Base-by-base conservation (phyloP, 64 coral and sea anemone species). In the Orbicella faveolata region DNA sequence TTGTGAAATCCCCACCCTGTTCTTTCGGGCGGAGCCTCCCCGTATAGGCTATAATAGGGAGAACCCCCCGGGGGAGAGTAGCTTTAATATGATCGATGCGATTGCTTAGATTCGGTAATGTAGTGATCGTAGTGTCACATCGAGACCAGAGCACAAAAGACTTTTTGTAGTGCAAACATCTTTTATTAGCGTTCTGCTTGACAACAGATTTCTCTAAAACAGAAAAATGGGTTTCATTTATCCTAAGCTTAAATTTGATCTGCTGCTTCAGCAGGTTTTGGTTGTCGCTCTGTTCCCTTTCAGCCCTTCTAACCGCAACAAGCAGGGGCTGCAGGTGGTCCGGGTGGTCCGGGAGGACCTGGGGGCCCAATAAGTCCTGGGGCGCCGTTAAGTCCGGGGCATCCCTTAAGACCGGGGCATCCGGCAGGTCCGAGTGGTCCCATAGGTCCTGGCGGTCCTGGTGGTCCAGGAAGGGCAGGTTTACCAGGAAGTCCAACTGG, bases 261-360 rank as follows among this genome's bases (percentile, higher is more conserved):
- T 74, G 14, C 23, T 64, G 37, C 34, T 51, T 57, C 76, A 53
- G 15, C 77, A 75, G 85, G 34, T 77, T 30, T 30, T 57, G 10
- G 19, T 78, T 26, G 79, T 57, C 48, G 4, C 30, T 54, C 18
- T 66, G 83, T 10, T 33, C 55, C 12, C n/a, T 69, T 34, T 61
- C 20, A 25, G 37, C 44, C 3, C 15, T 64, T 34, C 64, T 85
- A 85, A 70, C 79, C 76, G 21, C 94, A 79, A 14, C 78, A 87
- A 35, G 52, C 61, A 8, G 73, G 64, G 41, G 84, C 90, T 36
- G 89, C 81, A 23, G 78, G 82, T 54, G 78, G 82, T 54, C 87
- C 89, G 15, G 92, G 92, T 19, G 78, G 34, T 61, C 95, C 95
- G 9, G 95, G 76, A 73, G 63, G 61, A 18, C 95, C 95, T 41